Evolutionary conservation across 2,888 invertebrate species (phyloP).

Genomic region (Lissocephala sabroskyi): DNA sequence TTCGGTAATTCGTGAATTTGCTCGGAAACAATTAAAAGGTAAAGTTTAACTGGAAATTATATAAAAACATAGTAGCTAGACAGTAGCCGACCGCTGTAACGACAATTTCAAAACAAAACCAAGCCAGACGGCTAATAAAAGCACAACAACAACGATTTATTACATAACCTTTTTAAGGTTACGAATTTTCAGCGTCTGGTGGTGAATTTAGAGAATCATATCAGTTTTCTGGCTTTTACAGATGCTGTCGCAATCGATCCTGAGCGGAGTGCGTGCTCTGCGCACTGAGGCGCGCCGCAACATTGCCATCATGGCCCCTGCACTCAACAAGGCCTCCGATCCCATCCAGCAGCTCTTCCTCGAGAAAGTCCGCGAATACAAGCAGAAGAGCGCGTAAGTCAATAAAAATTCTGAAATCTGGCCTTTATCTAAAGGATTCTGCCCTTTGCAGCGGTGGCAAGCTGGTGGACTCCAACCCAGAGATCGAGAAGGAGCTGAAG

Average conservation of each 20-base stretch:
- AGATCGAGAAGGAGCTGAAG: slow-evolving; percentile 82
- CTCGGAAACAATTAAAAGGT: no score
- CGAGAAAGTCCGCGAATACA: slow-evolving; percentile 93
- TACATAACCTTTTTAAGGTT: slow-evolving; percentile 69
- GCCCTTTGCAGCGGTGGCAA: slow-evolving; percentile 80
- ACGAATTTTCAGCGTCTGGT: slow-evolving; percentile 18
- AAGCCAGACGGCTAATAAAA: no score
- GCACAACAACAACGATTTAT: slow-evolving; percentile 23
- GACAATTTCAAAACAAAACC: no score
- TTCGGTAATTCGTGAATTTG: no score
- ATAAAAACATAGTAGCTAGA: no score
- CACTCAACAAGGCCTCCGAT: slow-evolving; percentile 82
- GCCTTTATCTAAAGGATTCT: not conserved
- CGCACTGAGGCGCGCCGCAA: slow-evolving; percentile 78
- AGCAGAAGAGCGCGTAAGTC: slow-evolving; percentile 86
- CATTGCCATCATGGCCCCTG: slow-evolving; percentile 81
- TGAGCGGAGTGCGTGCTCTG: slow-evolving; percentile 74
- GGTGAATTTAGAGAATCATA: no score
- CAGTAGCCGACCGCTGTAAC: no score
- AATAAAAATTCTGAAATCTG: not conserved
- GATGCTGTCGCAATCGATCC: slow-evolving; percentile 76
- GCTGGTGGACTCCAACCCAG: slow-evolving; percentile 86
- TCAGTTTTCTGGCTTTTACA: no score
- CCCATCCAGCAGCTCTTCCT: slow-evolving; percentile 95
- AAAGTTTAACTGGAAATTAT: no score